phyloP scores from a whole-genome alignment of 2,113 vertebrate species.

The Spermophilus dauricus region DNA sequence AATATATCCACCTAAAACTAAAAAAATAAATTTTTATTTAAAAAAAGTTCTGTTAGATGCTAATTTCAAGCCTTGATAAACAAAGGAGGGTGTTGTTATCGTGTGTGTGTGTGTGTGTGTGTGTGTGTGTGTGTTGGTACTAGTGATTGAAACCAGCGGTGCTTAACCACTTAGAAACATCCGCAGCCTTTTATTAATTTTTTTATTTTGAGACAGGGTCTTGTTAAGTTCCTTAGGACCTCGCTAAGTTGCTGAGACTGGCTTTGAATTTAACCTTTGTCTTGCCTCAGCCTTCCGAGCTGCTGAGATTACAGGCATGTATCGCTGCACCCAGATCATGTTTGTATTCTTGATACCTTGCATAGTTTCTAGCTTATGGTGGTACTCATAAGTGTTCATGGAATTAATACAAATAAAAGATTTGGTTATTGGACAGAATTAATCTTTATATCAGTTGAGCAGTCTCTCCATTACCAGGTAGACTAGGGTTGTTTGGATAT shows the following conservation, averaged over 20 bases:
- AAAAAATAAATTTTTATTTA: no score
- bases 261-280: background rate
- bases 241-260: background rate
- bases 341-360: background rate
- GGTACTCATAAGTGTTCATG: background rate
- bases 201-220: background rate
- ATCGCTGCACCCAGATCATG: background rate
- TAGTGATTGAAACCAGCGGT: background rate
- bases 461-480: background rate
- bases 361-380: background rate
- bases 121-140: background rate
- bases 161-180: background rate
- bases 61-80: constrained; percentile 21
- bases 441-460: background rate
- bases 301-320: background rate
- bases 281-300: background rate
- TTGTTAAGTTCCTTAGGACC: background rate
- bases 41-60: background rate
- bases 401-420: constrained; percentile 16
- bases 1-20: no score
- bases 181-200: background rate
- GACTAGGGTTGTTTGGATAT: background rate
- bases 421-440: background rate
- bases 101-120: no score
- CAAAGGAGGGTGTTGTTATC: background rate